Base-by-base conservation (phyloP, 2,888 invertebrate species). In the Cheilosia grossa region DNA sequence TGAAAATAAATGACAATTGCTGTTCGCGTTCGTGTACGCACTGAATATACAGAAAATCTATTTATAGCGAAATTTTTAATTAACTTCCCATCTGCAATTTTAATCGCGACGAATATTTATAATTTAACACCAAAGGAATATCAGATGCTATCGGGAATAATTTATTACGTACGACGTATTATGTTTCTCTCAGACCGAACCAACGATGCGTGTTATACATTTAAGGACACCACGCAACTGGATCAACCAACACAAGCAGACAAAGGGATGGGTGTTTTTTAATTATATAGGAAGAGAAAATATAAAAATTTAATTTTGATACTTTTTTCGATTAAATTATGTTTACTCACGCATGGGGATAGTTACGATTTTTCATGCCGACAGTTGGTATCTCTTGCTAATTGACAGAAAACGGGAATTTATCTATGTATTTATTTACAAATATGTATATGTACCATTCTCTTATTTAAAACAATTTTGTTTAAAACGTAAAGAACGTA, bases 1-100 rank as follows among this genome's bases (percentile, higher is more conserved):
- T 37, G 37, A 37, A 37, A 13, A 37, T 37, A 10, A 37, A 37
- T 13, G 37, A 13, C 37, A 13, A 1, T 37, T 37, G 13, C 13
- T 37, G 37, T 13, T 37, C 13, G 10, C 10, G 13, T 4, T 13
- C 13, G 37, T 37, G 37, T 37, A 37, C 37, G 10, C 13, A 37
- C 37, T 21, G 10, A 49, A 19, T 0, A 49, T 19, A 49, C n/a
- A 2, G 4, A 21, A 49, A 49, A 21, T 21, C 49, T 5, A 10
- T 49, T 49, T 19, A 13, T 49, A 21, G 13, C 19, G 10, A 21
- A 3, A 49, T 21, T 54, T 54, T 54, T 54, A 54, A 54, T 30
- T 54, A 54, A n/a, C 54, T 30, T 30, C 30, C 54, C 30, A 27
- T 37, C 56, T 37, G 21, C 37, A 58, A 15, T 54, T 54, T 54